These are phyloP conservation scores for Spermophilus dauricus DNA, from an alignment of 2,113 vertebrate genomes.

Conservation along the genomic window DNA sequence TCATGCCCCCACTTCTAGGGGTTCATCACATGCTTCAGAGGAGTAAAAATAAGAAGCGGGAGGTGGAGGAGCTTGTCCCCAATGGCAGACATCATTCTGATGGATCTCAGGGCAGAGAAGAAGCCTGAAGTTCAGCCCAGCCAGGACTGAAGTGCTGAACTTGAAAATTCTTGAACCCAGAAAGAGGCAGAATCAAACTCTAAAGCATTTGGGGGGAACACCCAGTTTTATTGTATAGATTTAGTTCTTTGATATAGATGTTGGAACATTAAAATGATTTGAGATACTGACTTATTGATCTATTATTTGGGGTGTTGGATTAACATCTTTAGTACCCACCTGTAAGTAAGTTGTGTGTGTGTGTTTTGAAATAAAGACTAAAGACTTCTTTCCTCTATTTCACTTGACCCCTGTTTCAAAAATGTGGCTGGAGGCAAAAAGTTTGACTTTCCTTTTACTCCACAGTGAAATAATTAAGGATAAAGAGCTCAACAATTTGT, in stretches of 20 bases:
- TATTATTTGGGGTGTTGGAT: neutral
- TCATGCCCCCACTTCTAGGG: neutral
- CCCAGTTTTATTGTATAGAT: neutral
- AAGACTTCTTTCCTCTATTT: neutral
- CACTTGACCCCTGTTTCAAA: neutral
- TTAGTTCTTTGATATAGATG: neutral
- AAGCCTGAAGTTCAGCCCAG: conserved; percentile 32
- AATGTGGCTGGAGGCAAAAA: neutral
- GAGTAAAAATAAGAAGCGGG: neutral
- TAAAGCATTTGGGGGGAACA: neutral
- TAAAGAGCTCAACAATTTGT: neutral
- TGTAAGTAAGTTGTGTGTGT: neutral
- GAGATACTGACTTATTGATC: neutral
- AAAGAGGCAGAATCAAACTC: conserved; percentile 43
- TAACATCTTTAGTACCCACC: neutral
- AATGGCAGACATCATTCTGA: neutral
- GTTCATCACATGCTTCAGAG: neutral
- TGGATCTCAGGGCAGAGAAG: neutral
- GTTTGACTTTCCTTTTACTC: neutral
- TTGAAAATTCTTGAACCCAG: conserved; percentile 57
- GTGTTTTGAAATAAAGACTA: neutral
- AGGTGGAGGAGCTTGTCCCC: neutral
- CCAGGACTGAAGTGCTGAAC: conserved; percentile 16
- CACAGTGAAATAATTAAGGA: neutral
- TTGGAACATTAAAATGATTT: neutral